A percentile compares a stretch with the other conserved stretches of the same genome.
These are phyloP conservation scores for Drosophila kanekoi DNA, from an alignment of 2,888 invertebrate species.

Conservation along the genomic window DNA sequence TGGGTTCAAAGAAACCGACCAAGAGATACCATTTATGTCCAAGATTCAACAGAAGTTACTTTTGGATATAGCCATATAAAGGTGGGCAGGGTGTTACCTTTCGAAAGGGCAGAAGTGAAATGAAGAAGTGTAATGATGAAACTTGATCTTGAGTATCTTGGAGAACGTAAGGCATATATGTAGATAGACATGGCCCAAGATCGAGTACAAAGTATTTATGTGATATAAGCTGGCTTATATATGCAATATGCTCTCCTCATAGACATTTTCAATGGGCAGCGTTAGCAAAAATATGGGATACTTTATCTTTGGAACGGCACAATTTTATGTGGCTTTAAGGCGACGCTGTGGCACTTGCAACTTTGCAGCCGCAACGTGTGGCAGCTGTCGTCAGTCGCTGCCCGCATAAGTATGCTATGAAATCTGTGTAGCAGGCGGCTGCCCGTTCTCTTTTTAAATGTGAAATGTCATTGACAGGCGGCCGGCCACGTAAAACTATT, in stretches of 20 bases:
- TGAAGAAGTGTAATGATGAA: too few relatives aligned
- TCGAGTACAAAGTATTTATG: too few relatives aligned
- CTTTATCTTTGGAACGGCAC: slow-evolving; percentile 22
- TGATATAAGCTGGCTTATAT: too few relatives aligned
- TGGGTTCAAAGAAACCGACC: background rate
- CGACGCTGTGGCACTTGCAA: slow-evolving; percentile 21
- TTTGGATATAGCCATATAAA: too few relatives aligned
- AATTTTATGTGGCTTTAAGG: slow-evolving; percentile 71
- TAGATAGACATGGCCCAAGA: too few relatives aligned
- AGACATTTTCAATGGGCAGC: background rate
- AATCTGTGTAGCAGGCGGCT: slow-evolving; percentile 30
- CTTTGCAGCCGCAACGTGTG: slow-evolving; percentile 18
- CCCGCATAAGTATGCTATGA: slow-evolving; percentile 77
- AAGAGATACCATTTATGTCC: background rate
- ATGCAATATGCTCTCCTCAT: too few relatives aligned
- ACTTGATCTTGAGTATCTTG: too few relatives aligned
- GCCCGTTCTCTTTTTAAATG: slow-evolving; percentile 51
- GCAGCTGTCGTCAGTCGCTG: slow-evolving; percentile 35
- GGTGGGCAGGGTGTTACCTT: too few relatives aligned
- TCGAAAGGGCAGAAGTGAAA: too few relatives aligned
- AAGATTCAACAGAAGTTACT: too few relatives aligned
- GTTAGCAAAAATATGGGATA: slow-evolving; percentile 7
- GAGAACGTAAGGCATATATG: too few relatives aligned
- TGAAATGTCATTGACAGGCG: slow-evolving; percentile 77
- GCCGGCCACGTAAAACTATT: slow-evolving; percentile 63